A percentile compares a stretch with the other conserved stretches of the same genome.
Evolutionary conservation across 2,888 invertebrate genomes (phyloP).

Genomic region (Diogma glabrata): DNA sequence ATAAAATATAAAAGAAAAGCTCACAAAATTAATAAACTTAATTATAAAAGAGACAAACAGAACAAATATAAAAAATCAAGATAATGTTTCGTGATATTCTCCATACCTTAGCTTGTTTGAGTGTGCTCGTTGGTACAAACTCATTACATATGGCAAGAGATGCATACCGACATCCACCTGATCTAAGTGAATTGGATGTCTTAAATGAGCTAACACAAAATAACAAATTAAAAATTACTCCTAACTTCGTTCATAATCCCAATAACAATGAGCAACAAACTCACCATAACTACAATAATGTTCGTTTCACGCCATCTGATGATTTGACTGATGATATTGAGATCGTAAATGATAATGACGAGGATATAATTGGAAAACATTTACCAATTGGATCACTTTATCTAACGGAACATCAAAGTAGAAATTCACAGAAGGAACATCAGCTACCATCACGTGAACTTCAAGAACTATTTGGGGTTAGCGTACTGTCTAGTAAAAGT

Average conservation of each 20-base stretch:
- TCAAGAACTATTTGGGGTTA: slow-evolving; percentile 13
- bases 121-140: slow-evolving; percentile 15
- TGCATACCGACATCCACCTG: slow-evolving; percentile 15
- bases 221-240: slow-evolving; percentile 12
- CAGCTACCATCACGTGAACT: slow-evolving; percentile 11
- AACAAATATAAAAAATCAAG: neutral
- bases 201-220: slow-evolving; percentile 4
- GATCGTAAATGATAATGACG: too few species aligned
- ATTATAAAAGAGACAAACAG: too few species aligned
- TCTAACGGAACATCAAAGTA: neutral
- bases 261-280: slow-evolving; percentile 1
- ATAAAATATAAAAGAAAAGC: too few species aligned
- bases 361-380: neutral
- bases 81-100: slow-evolving; percentile 19
- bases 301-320: neutral
- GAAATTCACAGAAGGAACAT: slow-evolving; percentile 3
- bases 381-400: neutral
- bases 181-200: slow-evolving; percentile 16
- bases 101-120: slow-evolving; percentile 17
- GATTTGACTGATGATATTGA: slow-evolving; percentile 4
- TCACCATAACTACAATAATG: slow-evolving; percentile 1
- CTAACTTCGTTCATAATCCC: neutral
- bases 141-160: slow-evolving; percentile 19
- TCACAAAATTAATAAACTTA: too few species aligned
- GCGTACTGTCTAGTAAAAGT: too few species aligned